Percentiles rank a stretch among this genome's conserved stretches.
These are phyloP conservation scores for Lochmaea capreae DNA, from an alignment of 2,888 invertebrate species.

Conservation along the genomic window DNA sequence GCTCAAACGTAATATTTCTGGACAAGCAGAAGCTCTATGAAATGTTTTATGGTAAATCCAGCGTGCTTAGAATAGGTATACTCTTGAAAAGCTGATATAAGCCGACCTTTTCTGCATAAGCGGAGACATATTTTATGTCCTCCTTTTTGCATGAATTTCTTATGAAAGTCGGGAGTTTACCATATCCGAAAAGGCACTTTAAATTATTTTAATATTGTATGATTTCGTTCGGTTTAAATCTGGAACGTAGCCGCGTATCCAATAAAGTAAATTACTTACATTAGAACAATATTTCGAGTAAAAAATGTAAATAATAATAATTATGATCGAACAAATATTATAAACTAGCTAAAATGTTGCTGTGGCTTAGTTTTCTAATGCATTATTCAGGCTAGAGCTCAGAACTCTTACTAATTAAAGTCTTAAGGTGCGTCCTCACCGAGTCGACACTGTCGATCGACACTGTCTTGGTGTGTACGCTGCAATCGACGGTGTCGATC, in stretches of 20 bases:
- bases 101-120: slow-evolving; percentile 56
- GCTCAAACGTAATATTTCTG: slow-evolving; percentile 12
- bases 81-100: slow-evolving; percentile 44
- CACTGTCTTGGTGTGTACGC: too few relatives aligned
- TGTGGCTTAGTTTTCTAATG: too few relatives aligned
- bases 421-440: too few relatives aligned
- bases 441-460: too few relatives aligned
- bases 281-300: too few relatives aligned
- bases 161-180: slow-evolving; percentile 48
- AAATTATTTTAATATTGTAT: slow-evolving; percentile 65
- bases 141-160: slow-evolving; percentile 54
- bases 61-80: slow-evolving; percentile 49
- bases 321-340: too few relatives aligned
- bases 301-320: too few relatives aligned
- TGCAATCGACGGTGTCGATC: too few relatives aligned
- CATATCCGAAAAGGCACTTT: slow-evolving; percentile 55
- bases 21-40: slow-evolving; percentile 37
- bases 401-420: too few relatives aligned
- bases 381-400: too few relatives aligned
- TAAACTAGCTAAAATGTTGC: too few relatives aligned
- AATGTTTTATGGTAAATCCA: slow-evolving; percentile 56
- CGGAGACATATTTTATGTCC: slow-evolving; percentile 58
- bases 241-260: slow-evolving; percentile 54
- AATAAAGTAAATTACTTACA: too few relatives aligned
- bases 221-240: slow-evolving; percentile 62